phyloP scores from a whole-genome alignment of 2,888 invertebrate species.

The Dascillus cervinus region DNA sequence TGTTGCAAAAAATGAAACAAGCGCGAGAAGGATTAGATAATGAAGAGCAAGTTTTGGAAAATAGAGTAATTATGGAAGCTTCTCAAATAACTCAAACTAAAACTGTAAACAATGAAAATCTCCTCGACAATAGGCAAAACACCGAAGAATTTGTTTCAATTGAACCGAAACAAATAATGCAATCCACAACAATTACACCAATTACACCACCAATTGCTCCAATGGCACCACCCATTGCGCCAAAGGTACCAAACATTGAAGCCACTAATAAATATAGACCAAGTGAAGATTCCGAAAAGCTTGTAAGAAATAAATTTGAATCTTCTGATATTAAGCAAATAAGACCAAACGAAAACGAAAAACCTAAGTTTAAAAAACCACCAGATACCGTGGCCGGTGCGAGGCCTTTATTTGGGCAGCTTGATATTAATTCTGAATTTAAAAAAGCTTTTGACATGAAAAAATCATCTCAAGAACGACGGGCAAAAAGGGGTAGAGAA shows the following conservation, averaged over 20 bases:
- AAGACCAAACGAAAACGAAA: slow-evolving; percentile 11
- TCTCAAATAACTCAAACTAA: not conserved
- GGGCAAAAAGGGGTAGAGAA: slow-evolving; percentile 15
- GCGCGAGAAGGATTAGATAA: slow-evolving; percentile 14
- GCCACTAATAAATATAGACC: too few species aligned
- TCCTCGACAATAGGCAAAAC: not conserved
- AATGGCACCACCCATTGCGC: too few species aligned
- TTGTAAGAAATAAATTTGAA: too few species aligned
- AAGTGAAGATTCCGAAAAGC: too few species aligned
- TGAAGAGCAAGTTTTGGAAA: not conserved
- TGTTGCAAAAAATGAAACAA: slow-evolving; percentile 23
- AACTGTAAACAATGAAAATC: not conserved
- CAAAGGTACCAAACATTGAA: too few species aligned
- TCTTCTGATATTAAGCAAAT: too few species aligned
- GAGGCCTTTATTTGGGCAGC: slow-evolving; percentile 37
- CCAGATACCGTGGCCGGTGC: slow-evolving; percentile 40
- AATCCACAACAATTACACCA: too few species aligned
- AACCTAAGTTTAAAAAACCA: slow-evolving; percentile 33
- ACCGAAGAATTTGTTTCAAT: not conserved
- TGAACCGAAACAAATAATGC: too few species aligned
- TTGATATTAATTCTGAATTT: slow-evolving; percentile 39
- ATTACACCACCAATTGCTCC: too few species aligned
- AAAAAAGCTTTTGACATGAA: slow-evolving; percentile 36
- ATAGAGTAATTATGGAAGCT: not conserved
- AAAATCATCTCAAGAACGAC: slow-evolving; percentile 28